Evolutionary conservation across 2,113 vertebrate species (phyloP).

Genomic region (Perca fluviatilis): DNA sequence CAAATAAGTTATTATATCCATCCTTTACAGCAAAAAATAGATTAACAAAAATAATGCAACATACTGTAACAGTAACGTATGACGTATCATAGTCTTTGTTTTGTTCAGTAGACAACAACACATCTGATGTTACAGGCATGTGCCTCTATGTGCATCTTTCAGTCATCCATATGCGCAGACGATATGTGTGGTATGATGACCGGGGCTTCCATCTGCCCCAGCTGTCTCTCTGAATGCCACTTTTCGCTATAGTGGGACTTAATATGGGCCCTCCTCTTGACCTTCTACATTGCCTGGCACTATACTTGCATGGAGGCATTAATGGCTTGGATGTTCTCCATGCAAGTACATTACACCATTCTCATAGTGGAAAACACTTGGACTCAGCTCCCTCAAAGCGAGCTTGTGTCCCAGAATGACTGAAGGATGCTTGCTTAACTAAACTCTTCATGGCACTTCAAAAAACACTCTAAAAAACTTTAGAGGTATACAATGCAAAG

Average conservation of each 20-base stretch:
- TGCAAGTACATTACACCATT: constrained; percentile 75
- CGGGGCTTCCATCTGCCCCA: background rate
- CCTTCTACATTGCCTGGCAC: constrained; percentile 80
- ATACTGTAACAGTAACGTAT: constrained; percentile 68
- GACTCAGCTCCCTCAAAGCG: constrained; percentile 39
- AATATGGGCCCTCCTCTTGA: constrained; percentile 75
- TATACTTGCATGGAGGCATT: constrained; percentile 83
- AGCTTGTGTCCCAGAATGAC: constrained; percentile 77
- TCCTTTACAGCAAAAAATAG: constrained; percentile 81
- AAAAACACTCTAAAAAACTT: constrained; percentile 69
- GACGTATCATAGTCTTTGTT: constrained; percentile 67
- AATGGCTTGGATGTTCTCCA: constrained; percentile 88
- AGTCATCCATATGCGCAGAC: constrained; percentile 75
- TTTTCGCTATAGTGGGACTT: constrained; percentile 87
- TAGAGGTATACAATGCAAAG: constrained; percentile 77
- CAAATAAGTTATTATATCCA: constrained; percentile 79
- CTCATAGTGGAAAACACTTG: constrained; percentile 59
- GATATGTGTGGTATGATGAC: constrained; percentile 21
- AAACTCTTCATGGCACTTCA: constrained; percentile 81
- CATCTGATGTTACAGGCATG: constrained; percentile 61
- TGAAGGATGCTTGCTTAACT: constrained; percentile 79
- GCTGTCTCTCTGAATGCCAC: constrained; percentile 76
- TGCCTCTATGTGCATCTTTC: constrained; percentile 77
- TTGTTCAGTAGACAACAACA: constrained; percentile 70
- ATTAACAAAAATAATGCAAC: constrained; percentile 77